A percentile compares a stretch with the other conserved stretches of the same genome.
phyloP scores from a whole-genome alignment of 1,140 invertebrate genomes.

The Meloidogyne exigua region DNA sequence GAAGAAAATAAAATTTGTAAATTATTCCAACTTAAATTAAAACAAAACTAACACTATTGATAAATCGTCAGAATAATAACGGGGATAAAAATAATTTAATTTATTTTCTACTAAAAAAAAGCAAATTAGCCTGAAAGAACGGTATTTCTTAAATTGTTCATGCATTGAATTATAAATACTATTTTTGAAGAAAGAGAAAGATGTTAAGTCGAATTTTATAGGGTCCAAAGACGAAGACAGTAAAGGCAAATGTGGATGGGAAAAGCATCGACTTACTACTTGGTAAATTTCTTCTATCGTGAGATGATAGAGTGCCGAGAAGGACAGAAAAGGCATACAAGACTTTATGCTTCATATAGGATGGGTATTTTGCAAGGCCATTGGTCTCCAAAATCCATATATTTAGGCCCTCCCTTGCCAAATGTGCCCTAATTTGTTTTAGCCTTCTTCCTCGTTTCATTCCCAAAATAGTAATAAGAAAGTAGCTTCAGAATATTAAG shows the following conservation, averaged over 20 bases:
- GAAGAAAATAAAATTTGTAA: too few species aligned
- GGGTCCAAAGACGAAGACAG: not conserved
- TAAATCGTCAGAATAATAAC: too few species aligned
- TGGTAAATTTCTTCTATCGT: not conserved
- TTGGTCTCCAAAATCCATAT: not conserved
- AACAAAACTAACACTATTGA: too few species aligned
- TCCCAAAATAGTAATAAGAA: not conserved
- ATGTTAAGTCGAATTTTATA: not conserved
- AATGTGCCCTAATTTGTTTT: not conserved
- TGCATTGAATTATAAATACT: not conserved
- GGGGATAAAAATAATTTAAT: too few species aligned
- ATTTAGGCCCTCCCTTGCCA: not conserved
- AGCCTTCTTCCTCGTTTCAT: not conserved
- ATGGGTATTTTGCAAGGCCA: not conserved
- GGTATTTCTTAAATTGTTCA: not conserved
- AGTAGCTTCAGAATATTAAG: not conserved
- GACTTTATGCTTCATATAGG: not conserved
- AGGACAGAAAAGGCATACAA: not conserved
- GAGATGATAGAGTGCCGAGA: not conserved
- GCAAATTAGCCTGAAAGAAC: too few species aligned
- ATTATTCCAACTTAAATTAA: too few species aligned
- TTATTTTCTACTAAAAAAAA: too few species aligned
- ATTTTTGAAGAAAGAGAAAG: not conserved
- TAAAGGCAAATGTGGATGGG: not conserved
- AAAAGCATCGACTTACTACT: not conserved